Conservation (phyloP, 2,797 vertebrate species). For the Phataginus tetradactyla region DNA sequence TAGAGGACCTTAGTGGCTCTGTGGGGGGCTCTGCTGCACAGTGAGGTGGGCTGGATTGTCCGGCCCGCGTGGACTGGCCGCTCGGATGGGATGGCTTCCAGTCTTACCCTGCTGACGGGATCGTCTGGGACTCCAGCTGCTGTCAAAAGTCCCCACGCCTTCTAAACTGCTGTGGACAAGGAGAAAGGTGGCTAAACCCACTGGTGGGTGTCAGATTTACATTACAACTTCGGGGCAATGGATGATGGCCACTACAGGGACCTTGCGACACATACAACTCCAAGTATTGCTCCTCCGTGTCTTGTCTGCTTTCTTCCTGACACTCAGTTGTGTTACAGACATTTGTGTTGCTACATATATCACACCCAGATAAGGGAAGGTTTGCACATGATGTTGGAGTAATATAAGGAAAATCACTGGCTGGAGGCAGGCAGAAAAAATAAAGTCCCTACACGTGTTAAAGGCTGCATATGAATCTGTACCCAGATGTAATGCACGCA, state of each 20-base stretch:
- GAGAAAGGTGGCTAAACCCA: background rate
- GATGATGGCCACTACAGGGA: background rate
- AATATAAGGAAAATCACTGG: background rate
- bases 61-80: fast-evolving
- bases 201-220: too few relatives aligned
- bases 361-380: background rate
- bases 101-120: background rate
- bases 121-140: background rate
- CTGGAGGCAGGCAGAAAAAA: background rate
- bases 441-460: background rate
- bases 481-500: background rate
- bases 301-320: background rate
- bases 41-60: background rate
- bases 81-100: background rate
- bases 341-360: background rate
- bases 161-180: background rate
- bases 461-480: background rate
- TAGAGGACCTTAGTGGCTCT: background rate
- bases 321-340: background rate
- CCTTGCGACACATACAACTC: background rate
- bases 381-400: background rate
- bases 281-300: background rate
- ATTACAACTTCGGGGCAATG: background rate
- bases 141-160: background rate
- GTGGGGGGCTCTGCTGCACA: too few relatives aligned